Conservation (phyloP, 2,113 vertebrate species). For the Indicator indicator region DNA sequence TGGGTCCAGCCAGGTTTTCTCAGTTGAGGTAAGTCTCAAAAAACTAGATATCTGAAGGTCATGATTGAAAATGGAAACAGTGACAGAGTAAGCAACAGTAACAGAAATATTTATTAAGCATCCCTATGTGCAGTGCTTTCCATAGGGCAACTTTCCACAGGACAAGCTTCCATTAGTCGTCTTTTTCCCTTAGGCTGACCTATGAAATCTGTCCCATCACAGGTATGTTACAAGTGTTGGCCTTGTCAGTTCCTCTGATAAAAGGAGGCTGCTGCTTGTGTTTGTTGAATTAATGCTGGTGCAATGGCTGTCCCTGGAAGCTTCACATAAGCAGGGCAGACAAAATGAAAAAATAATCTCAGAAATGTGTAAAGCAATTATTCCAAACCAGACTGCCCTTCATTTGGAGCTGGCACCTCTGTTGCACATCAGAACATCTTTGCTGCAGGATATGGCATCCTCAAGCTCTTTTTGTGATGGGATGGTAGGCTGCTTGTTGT, state of each 20-base stretch:
- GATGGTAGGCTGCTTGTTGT: not conserved
- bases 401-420: not conserved
- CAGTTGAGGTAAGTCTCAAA: not conserved
- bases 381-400: not conserved
- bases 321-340: not conserved
- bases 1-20: not conserved
- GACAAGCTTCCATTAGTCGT: not conserved
- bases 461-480: not conserved
- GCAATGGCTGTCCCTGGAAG: not conserved
- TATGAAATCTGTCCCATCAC: not conserved
- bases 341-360: not conserved
- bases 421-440: not conserved
- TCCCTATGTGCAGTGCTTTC: not conserved
- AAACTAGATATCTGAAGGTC: not conserved
- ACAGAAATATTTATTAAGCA: not conserved
- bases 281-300: not conserved
- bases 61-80: slow-evolving; percentile 39
- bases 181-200: not conserved
- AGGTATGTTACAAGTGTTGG: not conserved
- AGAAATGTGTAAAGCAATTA: not conserved
- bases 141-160: not conserved
- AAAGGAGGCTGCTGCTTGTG: not conserved
- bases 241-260: not conserved
- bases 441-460: not conserved
- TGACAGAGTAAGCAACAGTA: not conserved